Base-by-base conservation (phyloP, 2,888 invertebrate genomes). In the Spicauda simplicius region DNA sequence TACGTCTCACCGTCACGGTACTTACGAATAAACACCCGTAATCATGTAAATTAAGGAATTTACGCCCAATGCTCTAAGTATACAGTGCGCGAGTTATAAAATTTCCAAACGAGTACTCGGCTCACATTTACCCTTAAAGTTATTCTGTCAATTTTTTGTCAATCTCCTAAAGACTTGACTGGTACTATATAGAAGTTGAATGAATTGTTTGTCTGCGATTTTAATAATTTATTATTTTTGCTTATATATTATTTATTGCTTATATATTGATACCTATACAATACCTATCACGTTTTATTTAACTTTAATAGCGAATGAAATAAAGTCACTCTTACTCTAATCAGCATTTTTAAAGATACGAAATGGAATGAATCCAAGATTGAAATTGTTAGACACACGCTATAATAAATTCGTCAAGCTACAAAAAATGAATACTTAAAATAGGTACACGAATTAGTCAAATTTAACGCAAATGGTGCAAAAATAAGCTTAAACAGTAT, bases 1-100 rank as follows among this genome's bases (percentile, higher is more conserved):
- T 79, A 73, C 74, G 72, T 67, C 69, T 70, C 78, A 76, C 77
- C 84, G 88, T 88, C 87, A 88, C 87, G 88, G 86, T 84, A 70
- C 73, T 80, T 82, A 80, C 73, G 69, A 77, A 81, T 83, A 87
- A 89, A 88, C 82, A 84, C 76, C 77, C 74, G 81, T 83, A 84
- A 88, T 89, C 84, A 88, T 85, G 83, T 79, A 87, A 88, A 88
- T 87, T 65, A 65, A 45, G 65, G 59, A 65, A 65, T 65, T 65
- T 59, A 65, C 65, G 65, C 65, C 52, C 65, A 65, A 53, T 65
- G 65, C 58, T n/a, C 53, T 53, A 65, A 65, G 65, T 59, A 58
- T 65, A 65, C 59, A 65, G 30, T 52, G 59, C 53, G 53, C 53
- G 18, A 53, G 64, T 53, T 53, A 65, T 58, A 37, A 62, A 62